These are phyloP conservation scores for Callaeas wilsoni DNA, from an alignment of 2,113 vertebrate genomes.

Conservation along the genomic window DNA sequence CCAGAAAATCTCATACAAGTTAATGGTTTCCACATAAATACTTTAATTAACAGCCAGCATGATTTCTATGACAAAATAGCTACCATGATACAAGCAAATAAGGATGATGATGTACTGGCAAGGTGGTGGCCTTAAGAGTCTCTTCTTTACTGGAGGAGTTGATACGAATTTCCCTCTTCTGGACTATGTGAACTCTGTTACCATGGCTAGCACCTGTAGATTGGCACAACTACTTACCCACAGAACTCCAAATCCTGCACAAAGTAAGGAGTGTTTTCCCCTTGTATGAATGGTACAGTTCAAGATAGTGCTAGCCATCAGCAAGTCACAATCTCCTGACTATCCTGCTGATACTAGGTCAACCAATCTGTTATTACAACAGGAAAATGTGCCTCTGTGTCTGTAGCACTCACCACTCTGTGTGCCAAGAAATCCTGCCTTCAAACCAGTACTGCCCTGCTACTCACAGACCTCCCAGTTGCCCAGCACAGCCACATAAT, in stretches of 20 bases:
- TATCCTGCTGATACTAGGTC: not conserved
- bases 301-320: not conserved
- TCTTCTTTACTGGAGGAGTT: not conserved
- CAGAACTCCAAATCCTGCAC: not conserved
- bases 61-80: not conserved
- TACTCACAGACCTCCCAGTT: not conserved
- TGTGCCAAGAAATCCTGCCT: not conserved
- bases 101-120: not conserved
- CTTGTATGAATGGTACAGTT: not conserved
- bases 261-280: not conserved
- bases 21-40: not conserved
- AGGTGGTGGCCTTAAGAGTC: not conserved
- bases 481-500: not conserved
- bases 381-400: not conserved
- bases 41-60: not conserved
- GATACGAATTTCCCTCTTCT: not conserved
- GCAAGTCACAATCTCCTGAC: not conserved
- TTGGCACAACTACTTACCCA: not conserved
- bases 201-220: not conserved
- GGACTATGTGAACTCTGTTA: not conserved
- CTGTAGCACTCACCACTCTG: not conserved
- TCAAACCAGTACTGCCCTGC: not conserved
- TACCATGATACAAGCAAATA: not conserved
- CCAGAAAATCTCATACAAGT: not conserved
- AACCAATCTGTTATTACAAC: not conserved